Evolutionary conservation across 2,888 invertebrate genomes (phyloP), one percentile per base, ranked within the genome.

Genomic region (Alloscopus bannaensis): DNA sequence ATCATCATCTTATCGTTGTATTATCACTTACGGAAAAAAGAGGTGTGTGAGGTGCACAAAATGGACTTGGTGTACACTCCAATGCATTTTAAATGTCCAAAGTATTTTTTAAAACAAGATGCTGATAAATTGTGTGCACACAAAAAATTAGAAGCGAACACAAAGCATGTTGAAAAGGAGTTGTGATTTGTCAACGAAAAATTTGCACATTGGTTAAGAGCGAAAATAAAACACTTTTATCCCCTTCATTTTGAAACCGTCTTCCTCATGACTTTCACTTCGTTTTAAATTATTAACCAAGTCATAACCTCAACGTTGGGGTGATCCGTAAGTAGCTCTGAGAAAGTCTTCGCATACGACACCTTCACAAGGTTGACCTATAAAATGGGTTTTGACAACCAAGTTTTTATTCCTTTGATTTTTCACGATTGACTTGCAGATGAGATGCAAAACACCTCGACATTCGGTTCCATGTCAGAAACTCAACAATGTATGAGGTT

Each of bases 1-100:
- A 47, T n/a, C 47, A 47, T 47, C 13, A 47, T 47, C 13, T 52
- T 52, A 52, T 52, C 52, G 52, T 52, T 52, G 20, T 52, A 52
- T 52, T 47, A 52, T 52, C 52, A 52, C 52, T 52, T 52, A 4
- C 22, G 8, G n/a, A n/a, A n/a, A n/a, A n/a, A n/a, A n/a, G n/a
- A n/a, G n/a, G n/a, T n/a, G n/a, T n/a, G n/a, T n/a, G n/a, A n/a
- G n/a, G n/a, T n/a, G n/a, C n/a, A n/a, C n/a, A n/a, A n/a, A n/a
- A n/a, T n/a, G n/a, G n/a, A n/a, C n/a, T n/a, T n/a, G n/a, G n/a
- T n/a, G n/a, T n/a, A n/a, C n/a, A n/a, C n/a, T n/a, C n/a, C n/a
- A n/a, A 18, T n/a, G 47, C 47, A 3, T 4, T 47, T n/a, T n/a
- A 16, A 6, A 18, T 18, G 13, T n/a, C 47, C n/a, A n/a, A n/a